Percentiles rank a stretch among this genome's conserved stretches.
Evolutionary conservation across 1,140 invertebrate genomes (phyloP).

Genomic region (Gyrodactylus salaris): DNA sequence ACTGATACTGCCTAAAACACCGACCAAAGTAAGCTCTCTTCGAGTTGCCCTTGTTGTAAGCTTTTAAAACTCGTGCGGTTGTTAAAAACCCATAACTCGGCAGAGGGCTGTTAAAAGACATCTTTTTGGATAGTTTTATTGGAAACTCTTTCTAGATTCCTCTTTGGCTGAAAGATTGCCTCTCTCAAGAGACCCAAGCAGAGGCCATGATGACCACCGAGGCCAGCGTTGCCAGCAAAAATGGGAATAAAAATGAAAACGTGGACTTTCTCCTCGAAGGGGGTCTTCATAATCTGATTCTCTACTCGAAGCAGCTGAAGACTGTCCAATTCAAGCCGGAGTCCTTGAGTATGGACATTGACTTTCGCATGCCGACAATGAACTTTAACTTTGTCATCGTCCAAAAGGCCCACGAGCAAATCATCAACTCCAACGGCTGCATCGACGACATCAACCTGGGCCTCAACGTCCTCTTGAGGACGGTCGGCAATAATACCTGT

Average conservation of each 20-base stretch:
- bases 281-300: not conserved
- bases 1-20: no score
- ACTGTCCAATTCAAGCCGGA: not conserved
- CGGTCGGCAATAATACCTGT: not conserved
- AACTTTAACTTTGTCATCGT: not conserved
- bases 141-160: no score
- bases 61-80: no score
- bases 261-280: not conserved
- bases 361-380: not conserved
- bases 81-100: not conserved
- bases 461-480: not conserved
- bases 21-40: no score
- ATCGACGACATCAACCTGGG: not conserved
- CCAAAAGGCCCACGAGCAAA: not conserved
- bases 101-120: not conserved
- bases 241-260: not conserved
- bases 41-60: no score
- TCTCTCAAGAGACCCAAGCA: not conserved
- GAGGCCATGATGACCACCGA: not conserved
- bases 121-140: no score
- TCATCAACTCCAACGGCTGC: not conserved
- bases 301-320: not conserved
- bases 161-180: not conserved
- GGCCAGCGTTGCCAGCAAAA: not conserved
- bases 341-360: not conserved